phyloP scores from a whole-genome alignment of 1,140 invertebrate genomes.

The Chironomus tepperi region DNA sequence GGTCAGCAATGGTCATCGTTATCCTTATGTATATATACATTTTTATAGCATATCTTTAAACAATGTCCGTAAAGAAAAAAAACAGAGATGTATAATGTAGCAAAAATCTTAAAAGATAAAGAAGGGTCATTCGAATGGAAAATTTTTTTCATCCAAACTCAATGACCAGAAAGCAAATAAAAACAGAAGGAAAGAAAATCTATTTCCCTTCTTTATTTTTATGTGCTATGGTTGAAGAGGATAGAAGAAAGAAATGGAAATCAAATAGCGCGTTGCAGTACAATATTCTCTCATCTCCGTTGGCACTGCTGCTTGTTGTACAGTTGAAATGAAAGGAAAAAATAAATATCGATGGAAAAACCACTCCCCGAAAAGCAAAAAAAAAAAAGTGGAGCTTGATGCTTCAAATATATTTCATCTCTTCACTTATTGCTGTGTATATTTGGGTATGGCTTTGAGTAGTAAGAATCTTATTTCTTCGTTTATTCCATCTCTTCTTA shows the following conservation, averaged over 20 bases:
- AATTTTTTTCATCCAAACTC: background rate
- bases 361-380: conserved; percentile 20
- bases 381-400: background rate
- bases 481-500: background rate
- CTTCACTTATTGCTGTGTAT: background rate
- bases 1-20: background rate
- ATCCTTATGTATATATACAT: too few relatives aligned
- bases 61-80: background rate
- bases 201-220: background rate
- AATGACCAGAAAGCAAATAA: too few relatives aligned
- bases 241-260: background rate
- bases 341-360: conserved; percentile 22
- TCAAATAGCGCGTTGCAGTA: background rate
- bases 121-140: conserved; percentile 17
- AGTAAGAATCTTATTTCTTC: background rate
- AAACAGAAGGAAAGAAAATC: too few relatives aligned
- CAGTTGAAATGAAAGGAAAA: background rate
- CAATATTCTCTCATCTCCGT: too few relatives aligned
- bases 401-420: background rate
- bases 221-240: background rate
- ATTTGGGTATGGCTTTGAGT: conserved; percentile 9
- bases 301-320: background rate
- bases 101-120: background rate
- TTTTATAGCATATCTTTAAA: too few relatives aligned
- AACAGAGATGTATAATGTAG: background rate